Evolutionary conservation across 2,888 invertebrate species (phyloP).

Genomic region (Tenthredo scrophulariae): DNA sequence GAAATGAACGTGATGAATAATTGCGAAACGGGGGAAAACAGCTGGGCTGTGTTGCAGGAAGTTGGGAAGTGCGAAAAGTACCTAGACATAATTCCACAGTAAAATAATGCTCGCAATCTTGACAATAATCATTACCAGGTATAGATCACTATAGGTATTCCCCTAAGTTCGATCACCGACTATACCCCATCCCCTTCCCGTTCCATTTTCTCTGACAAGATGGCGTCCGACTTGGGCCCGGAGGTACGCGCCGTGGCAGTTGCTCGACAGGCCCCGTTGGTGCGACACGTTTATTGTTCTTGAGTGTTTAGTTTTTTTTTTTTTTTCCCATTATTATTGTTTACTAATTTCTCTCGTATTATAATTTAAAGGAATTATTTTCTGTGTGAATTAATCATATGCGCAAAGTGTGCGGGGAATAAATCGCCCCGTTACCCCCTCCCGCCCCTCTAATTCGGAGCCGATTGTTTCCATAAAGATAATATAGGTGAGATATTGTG

Average conservation of each 20-base stretch:
- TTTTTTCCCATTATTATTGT: background rate
- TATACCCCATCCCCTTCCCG: conserved; percentile 18
- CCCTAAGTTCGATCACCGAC: conserved; percentile 2
- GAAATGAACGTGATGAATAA: background rate
- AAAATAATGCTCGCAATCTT: no score
- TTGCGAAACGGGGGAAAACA: background rate
- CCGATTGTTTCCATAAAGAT: background rate
- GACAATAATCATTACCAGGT: background rate
- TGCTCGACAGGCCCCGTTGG: conserved; percentile 75
- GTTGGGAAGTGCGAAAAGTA: background rate
- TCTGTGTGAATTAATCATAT: background rate
- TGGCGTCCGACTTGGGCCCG: conserved; percentile 70
- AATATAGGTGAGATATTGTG: conserved; percentile 11
- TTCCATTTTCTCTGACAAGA: conserved; percentile 61
- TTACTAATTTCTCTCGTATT: background rate
- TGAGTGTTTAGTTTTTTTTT: conserved; percentile 2
- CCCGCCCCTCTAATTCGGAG: background rate
- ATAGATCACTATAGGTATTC: background rate
- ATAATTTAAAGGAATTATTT: background rate
- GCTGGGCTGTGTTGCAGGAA: background rate
- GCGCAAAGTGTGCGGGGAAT: background rate
- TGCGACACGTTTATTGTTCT: conserved; percentile 63
- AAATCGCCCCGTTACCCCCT: background rate
- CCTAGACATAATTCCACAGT: no score
- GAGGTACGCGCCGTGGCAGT: conserved; percentile 69